Conservation (phyloP, 2,113 vertebrate genomes). For the Oxyura jamaicensis region DNA sequence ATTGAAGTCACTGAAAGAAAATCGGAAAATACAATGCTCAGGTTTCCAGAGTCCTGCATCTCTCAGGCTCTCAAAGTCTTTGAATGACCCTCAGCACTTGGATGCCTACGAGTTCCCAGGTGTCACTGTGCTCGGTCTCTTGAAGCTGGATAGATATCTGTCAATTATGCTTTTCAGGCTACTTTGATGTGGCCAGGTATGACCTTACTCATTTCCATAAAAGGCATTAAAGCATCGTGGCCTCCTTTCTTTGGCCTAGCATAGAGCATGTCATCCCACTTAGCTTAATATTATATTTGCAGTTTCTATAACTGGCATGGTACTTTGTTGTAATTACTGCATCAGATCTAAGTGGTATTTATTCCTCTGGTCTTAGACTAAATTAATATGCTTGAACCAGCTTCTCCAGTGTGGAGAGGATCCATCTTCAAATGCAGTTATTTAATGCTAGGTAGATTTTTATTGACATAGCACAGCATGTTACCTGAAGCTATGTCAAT, state of each 20-base stretch:
- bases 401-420: slow-evolving; percentile 31
- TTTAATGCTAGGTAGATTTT: slow-evolving; percentile 54
- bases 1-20: slow-evolving; percentile 50
- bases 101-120: slow-evolving; percentile 19
- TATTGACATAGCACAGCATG: slow-evolving; percentile 25
- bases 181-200: slow-evolving; percentile 66
- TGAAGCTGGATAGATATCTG: slow-evolving; percentile 64
- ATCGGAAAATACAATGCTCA: background rate
- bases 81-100: slow-evolving; percentile 39
- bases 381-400: slow-evolving; percentile 18
- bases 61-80: slow-evolving; percentile 58
- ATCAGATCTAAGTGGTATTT: background rate
- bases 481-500: slow-evolving; percentile 25
- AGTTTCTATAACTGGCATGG: slow-evolving; percentile 10
- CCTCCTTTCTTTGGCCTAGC: background rate
- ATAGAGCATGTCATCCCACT: background rate
- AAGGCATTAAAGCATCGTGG: slow-evolving; percentile 47
- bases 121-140: background rate
- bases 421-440: slow-evolving; percentile 27
- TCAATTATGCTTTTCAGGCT: slow-evolving; percentile 59
- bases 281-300: background rate
- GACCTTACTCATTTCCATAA: slow-evolving; percentile 67
- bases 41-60: slow-evolving; percentile 39
- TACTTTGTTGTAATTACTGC: slow-evolving; percentile 30
- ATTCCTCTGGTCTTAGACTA: slow-evolving; percentile 12